These are phyloP conservation scores for Plectus sambesii DNA, from an alignment of 1,140 invertebrate species.

Conservation along the genomic window DNA sequence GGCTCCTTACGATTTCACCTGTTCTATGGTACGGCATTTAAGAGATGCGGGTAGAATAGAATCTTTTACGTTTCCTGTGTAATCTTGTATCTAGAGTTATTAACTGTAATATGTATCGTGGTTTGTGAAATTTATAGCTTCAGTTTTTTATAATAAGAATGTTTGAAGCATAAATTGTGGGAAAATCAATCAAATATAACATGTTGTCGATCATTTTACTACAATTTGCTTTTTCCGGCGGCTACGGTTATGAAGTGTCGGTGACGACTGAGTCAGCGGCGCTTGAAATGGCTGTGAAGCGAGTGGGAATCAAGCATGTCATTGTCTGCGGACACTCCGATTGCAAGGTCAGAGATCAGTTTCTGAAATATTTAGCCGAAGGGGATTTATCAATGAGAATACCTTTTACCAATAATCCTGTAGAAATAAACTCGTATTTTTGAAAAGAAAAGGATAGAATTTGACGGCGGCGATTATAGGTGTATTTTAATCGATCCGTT, in stretches of 20 bases:
- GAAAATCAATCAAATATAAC: too few species aligned
- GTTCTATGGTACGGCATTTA: too few species aligned
- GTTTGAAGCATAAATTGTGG: too few species aligned
- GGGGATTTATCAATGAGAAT: conserved; percentile 9
- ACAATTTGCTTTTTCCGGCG: conserved; percentile 20
- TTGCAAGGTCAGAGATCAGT: conserved; percentile 59
- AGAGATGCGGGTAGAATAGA: too few species aligned
- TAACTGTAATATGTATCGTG: neutral
- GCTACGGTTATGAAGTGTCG: conserved; percentile 16
- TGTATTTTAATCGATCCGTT: too few species aligned
- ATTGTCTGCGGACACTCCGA: conserved; percentile 93
- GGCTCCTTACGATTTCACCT: too few species aligned
- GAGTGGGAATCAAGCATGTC: conserved; percentile 78
- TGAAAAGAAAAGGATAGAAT: neutral
- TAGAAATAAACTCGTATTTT: neutral
- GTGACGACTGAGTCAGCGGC: conserved; percentile 76
- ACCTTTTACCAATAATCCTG: neutral
- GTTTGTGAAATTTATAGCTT: neutral
- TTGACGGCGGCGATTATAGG: neutral
- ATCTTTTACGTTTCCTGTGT: too few species aligned
- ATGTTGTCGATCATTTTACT: conserved; percentile 44
- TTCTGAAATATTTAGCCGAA: conserved; percentile 13
- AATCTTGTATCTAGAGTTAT: too few species aligned
- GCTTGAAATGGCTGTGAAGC: conserved; percentile 74
- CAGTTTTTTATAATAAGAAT: too few species aligned